Base-by-base conservation (phyloP, 2,888 invertebrate species). In the Rhimphoctona megacephalus region DNA sequence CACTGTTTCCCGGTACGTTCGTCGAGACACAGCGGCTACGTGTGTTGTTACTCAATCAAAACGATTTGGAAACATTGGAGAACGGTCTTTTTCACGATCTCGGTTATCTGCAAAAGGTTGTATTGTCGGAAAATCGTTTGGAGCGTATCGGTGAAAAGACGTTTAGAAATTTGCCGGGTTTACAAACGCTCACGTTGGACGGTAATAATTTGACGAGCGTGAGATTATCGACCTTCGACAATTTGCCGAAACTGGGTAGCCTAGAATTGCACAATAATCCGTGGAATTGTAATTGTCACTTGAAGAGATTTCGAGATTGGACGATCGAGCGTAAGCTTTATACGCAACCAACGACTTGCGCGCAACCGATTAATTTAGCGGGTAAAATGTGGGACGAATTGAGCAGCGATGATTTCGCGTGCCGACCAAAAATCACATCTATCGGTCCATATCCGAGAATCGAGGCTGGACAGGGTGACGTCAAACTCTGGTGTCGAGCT, bases 211-310 rank as follows among this genome's bases (percentile, higher is more conserved):
- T 98, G 80, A 96, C 96, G 78, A 95, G 95, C 78, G 94, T 98
- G 72, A 96, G 96, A 90, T 95, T 96, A 70, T 96, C 96, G 85
- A 96, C 96, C 8, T 96, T 98, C 83, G 95, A 95, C 81, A 95
- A 96, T 49, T 94, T 98, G 78, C 95, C 95, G 2, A 96, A 96
- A 87, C 94, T 98, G 78, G 96, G 96, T 39, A 97, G 97, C 90
- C 95, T 98, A 66, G 97, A 97, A 80, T 95, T 98, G 0, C 96
- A 96, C 88, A 96, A 97, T 86, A 98, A 98, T 93, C 97, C 97
- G 0, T 98, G 98, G 98, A 96, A 97, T 85, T 98, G 98, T 92
- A 98, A 98, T 92, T 98, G 98, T 92, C 96, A 97, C 87, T 95
- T 98, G 79, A 96, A 97, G 91, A 96, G 96, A 25, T 97, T 98